Evolutionary conservation across 2,888 invertebrate genomes (phyloP), one percentile per base, ranked within the genome.

Genomic region (Syrphus vitripennis): DNA sequence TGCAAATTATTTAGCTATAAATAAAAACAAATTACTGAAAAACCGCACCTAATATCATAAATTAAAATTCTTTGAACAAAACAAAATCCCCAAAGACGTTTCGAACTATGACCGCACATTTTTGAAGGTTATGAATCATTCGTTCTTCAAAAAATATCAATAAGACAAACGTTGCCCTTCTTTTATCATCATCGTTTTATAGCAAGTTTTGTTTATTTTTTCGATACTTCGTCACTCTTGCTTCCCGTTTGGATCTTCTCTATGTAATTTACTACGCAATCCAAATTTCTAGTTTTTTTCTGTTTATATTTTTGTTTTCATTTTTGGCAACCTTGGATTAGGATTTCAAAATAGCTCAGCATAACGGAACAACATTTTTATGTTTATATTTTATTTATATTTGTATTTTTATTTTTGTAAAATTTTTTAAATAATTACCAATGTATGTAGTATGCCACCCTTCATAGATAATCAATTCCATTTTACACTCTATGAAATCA

Each of bases 291-390:
- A n/a, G n/a, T 31, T 53, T 57, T 50, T 34, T 0, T 40, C n/a
- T 29, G 3, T 12, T 61, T 53, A n/a, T n/a, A 19, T 63, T 75
- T 29, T 31, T 45, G 34, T 69, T 77, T 16, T 65, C 14, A 19
- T 19, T 53, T 48, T 59, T 79, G n/a, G 16, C 76, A 77, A 63
- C 86, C 86, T 86, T 86, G 82, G 74, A 70, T 69, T 72, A 24
- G 42, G 72, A 71, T 76, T 86, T 78, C 59, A 69, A 83, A 83
- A 83, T 69, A 78, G 40, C 40, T 50, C 14, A 50, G 21, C 48
- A 14, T 42, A 37, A 75, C 59, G 34, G 19, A 59, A 31, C 26
- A 77, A 37, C 12, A 65, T 12, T 16, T 67, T 53, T 34, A n/a
- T 59, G 48, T 42, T 61, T 78, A 12, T 53, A 24, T 26, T 14